A percentile compares a stretch with the other conserved stretches of the same genome.
phyloP scores from a whole-genome alignment of 1,140 invertebrate species.

The Drosophila insularis region DNA sequence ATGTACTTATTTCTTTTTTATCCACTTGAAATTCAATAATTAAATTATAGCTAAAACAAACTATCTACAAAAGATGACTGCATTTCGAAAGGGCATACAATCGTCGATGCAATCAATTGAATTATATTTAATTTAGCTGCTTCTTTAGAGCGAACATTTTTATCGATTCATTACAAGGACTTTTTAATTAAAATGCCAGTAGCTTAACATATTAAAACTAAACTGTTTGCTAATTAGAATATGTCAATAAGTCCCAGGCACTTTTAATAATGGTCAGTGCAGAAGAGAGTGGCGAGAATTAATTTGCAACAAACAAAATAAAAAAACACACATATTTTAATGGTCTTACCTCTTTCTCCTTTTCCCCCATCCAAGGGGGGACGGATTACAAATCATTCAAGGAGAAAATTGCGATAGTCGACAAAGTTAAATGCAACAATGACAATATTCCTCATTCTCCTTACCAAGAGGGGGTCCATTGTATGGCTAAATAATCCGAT shows the following conservation, averaged over 20 bases:
- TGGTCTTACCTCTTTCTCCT: not conserved
- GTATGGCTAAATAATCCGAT: not conserved
- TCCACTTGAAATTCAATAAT: too few species aligned
- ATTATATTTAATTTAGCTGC: not conserved
- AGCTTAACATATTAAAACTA: conserved; percentile 1
- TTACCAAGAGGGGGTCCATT: not conserved
- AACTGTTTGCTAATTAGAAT: conserved; percentile 7
- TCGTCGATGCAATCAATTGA: not conserved
- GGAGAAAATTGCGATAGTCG: not conserved
- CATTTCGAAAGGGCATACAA: not conserved
- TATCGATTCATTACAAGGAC: not conserved
- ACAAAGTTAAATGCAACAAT: conserved; percentile 7
- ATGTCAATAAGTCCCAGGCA: conserved; percentile 3
- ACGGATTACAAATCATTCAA: conserved; percentile 9
- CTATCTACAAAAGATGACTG: too few species aligned
- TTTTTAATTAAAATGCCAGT: conserved; percentile 9
- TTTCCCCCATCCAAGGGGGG: not conserved
- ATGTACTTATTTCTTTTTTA: too few species aligned
- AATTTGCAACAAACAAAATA: not conserved
- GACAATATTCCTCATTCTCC: not conserved
- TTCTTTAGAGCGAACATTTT: not conserved
- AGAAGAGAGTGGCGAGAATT: not conserved
- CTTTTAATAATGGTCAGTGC: not conserved
- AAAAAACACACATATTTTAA: not conserved
- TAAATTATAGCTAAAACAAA: too few species aligned